Evolutionary conservation across 2,888 invertebrate species (phyloP).

Genomic region (Hypena proboscidalis): DNA sequence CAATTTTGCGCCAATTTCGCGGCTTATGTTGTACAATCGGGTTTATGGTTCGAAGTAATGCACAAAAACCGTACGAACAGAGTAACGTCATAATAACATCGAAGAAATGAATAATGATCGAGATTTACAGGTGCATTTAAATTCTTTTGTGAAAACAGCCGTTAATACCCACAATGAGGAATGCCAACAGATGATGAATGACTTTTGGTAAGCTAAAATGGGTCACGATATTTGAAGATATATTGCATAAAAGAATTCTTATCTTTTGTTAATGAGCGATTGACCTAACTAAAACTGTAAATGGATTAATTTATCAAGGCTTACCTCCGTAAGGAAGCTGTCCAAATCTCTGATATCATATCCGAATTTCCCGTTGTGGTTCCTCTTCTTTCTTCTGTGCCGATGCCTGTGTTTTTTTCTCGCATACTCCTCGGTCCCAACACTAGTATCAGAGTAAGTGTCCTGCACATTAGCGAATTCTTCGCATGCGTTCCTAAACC

Average conservation of each 20-base stretch:
- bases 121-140: constrained; percentile 62
- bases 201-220: constrained; percentile 50
- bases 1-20: constrained; percentile 79
- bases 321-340: constrained; percentile 90
- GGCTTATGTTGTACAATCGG: constrained; percentile 52
- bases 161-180: constrained; percentile 50
- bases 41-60: constrained; percentile 46
- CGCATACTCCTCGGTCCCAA: constrained; percentile 72
- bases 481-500: constrained; percentile 73
- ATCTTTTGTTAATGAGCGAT: constrained; percentile 12
- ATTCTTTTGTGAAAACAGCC: constrained; percentile 54
- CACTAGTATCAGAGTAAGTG: constrained; percentile 69
- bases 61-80: constrained; percentile 57
- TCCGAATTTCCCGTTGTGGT: constrained; percentile 84
- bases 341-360: constrained; percentile 93
- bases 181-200: constrained; percentile 58
- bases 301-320: constrained; percentile 28
- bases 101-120: constrained; percentile 61
- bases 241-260: constrained; percentile 18
- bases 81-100: constrained; percentile 62
- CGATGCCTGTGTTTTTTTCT: constrained; percentile 78
- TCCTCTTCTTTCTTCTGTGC: constrained; percentile 73
- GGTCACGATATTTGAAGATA: constrained; percentile 22
- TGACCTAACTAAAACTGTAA: constrained; percentile 4
- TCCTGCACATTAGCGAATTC: constrained; percentile 69